Conservation (phyloP, 2,888 invertebrate genomes). For the Drosophila nigritarsus region DNA sequence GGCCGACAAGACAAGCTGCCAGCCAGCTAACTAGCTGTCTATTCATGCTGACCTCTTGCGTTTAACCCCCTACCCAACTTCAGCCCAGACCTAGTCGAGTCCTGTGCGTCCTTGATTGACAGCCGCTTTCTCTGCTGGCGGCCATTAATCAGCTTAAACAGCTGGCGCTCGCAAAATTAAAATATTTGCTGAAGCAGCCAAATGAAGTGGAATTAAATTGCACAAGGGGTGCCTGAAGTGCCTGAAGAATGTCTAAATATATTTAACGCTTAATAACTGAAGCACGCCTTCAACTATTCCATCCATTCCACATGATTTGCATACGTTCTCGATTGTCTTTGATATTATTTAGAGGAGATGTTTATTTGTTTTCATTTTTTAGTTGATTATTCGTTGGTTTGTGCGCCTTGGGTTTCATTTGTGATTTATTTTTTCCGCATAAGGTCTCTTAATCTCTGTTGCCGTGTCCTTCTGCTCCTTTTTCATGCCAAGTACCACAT, state of each 20-base stretch:
- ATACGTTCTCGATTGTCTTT: not conserved
- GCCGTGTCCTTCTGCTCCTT: slow-evolving; percentile 42
- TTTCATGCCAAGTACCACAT: slow-evolving; percentile 39
- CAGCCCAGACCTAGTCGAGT: slow-evolving; percentile 3
- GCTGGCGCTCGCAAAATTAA: slow-evolving; percentile 71
- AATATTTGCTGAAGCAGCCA: slow-evolving; percentile 51
- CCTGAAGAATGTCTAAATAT: not conserved
- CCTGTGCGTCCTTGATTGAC: slow-evolving; percentile 62
- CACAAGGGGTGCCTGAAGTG: slow-evolving; percentile 2
- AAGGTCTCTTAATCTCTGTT: slow-evolving; percentile 54
- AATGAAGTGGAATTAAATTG: slow-evolving; percentile 58
- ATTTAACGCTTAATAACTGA: not conserved
- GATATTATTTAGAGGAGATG: slow-evolving; percentile 11
- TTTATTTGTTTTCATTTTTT: slow-evolving; percentile 4
- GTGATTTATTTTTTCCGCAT: slow-evolving; percentile 44
- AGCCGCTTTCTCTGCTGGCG: slow-evolving; percentile 61
- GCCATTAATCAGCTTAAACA: slow-evolving; percentile 72
- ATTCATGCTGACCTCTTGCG: slow-evolving; percentile 19
- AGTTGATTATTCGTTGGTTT: slow-evolving; percentile 15
- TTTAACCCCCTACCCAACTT: no score
- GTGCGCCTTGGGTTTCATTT: slow-evolving; percentile 17
- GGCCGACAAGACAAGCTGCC: slow-evolving; percentile 53
- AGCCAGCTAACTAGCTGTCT: slow-evolving; percentile 64
- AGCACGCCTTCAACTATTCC: not conserved
- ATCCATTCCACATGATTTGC: not conserved